phyloP scores from a whole-genome alignment of 2,797 vertebrate species.

The Melanotaenia maccullochi region DNA sequence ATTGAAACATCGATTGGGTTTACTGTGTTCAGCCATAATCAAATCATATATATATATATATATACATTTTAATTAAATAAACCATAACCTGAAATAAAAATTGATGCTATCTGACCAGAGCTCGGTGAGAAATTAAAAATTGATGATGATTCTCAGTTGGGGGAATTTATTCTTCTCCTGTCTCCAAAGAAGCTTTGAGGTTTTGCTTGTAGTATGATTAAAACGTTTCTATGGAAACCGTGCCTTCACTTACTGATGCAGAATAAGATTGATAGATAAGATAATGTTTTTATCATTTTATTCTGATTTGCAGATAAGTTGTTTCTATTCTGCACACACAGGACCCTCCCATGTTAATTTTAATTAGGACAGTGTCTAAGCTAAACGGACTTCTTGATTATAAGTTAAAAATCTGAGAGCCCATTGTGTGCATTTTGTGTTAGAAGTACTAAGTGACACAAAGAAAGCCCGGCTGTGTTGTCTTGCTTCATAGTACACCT shows the following conservation, averaged over 20 bases:
- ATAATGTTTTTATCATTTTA: background rate
- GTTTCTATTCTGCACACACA: background rate
- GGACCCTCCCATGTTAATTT: background rate
- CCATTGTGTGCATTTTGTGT: background rate
- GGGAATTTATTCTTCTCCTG: background rate
- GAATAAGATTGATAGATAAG: background rate
- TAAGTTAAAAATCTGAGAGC: background rate
- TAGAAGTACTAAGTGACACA: background rate
- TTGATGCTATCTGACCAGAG: background rate
- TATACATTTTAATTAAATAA: too few relatives aligned
- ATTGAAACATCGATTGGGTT: background rate
- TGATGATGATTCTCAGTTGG: background rate
- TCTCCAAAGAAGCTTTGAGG: too few relatives aligned
- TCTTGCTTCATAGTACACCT: background rate
- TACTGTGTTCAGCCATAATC: too few relatives aligned
- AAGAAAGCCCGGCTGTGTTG: background rate
- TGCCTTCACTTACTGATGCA: background rate
- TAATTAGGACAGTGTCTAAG: background rate
- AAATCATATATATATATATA: too few relatives aligned
- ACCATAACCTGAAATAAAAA: background rate
- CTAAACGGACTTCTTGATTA: background rate
- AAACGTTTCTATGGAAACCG: background rate
- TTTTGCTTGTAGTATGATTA: background rate
- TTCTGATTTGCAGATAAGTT: background rate
- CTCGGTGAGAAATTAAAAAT: too few relatives aligned